Conservation (phyloP, 2,888 invertebrate genomes). For the Teinopalpus imperialis region DNA sequence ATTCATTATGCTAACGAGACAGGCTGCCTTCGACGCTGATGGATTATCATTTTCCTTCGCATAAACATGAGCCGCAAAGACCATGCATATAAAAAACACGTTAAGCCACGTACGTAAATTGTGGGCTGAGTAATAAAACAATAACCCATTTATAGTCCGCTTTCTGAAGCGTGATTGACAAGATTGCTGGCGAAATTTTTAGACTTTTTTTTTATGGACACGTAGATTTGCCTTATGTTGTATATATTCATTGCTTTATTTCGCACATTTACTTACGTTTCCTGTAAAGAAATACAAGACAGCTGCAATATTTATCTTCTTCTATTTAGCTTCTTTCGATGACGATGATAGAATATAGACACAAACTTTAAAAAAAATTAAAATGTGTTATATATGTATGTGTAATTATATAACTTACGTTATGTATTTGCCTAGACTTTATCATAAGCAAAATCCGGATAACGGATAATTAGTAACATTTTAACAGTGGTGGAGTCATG, state of each 20-base stretch:
- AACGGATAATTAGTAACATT: too few species aligned
- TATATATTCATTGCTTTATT: not conserved
- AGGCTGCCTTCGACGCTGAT: conserved; percentile 70
- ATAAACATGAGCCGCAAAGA: conserved; percentile 34
- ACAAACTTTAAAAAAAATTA: too few species aligned
- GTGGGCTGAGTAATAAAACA: not conserved
- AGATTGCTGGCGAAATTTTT: conserved; percentile 2
- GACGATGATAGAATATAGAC: too few species aligned
- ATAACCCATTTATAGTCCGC: conserved; percentile 31
- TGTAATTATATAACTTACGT: too few species aligned
- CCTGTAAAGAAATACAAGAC: too few species aligned
- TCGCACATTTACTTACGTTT: too few species aligned
- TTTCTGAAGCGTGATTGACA: conserved; percentile 2
- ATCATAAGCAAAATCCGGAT: too few species aligned
- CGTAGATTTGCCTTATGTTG: not conserved
- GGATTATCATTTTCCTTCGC: conserved; percentile 57
- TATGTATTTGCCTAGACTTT: too few species aligned
- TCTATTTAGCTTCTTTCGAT: too few species aligned
- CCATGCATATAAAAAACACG: conserved; percentile 19
- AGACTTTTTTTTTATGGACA: not conserved
- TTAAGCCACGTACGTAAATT: conserved; percentile 3
- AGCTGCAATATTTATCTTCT: too few species aligned
- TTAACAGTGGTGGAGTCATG: too few species aligned
- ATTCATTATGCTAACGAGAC: conserved; percentile 79
- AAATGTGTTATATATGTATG: too few species aligned